These are phyloP conservation scores for Eciton burchellii DNA, from an alignment of 1,140 invertebrate genomes.

Conservation along the genomic window DNA sequence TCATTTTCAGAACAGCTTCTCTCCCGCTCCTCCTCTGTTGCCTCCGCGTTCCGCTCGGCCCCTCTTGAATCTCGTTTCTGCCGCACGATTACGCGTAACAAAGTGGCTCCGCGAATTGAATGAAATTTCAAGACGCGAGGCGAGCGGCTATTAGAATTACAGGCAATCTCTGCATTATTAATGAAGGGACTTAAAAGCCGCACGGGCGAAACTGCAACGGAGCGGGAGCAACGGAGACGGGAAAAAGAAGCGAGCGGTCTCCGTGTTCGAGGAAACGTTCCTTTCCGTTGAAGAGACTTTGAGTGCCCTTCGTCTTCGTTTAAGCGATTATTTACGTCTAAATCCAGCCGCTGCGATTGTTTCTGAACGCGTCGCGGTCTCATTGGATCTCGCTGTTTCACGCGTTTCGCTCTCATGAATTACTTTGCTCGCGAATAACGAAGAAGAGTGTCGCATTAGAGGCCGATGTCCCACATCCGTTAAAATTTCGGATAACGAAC, in stretches of 20 bases:
- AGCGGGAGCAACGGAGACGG: not conserved
- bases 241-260: conserved; percentile 25
- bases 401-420: not conserved
- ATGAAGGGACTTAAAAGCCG: conserved; percentile 52
- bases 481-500: too few species aligned
- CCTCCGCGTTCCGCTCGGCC: not conserved
- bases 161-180: conserved; percentile 63
- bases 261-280: not conserved
- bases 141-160: conserved; percentile 39
- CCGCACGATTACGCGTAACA: conserved; percentile 55
- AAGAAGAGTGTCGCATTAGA: too few species aligned
- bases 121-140: conserved; percentile 61
- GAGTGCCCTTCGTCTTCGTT: conserved; percentile 27
- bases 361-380: not conserved
- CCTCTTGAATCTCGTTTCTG: conserved; percentile 20
- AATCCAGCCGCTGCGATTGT: conserved; percentile 25
- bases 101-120: conserved; percentile 51
- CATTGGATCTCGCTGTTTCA: not conserved
- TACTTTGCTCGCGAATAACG: too few species aligned
- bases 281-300: conserved; percentile 12
- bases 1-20: conserved; percentile 30
- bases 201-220: not conserved
- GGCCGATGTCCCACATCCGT: too few species aligned
- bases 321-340: conserved; percentile 38
- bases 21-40: not conserved